Base-by-base conservation (phyloP, 2,113 vertebrate species). In the Hoplias malabaricus region DNA sequence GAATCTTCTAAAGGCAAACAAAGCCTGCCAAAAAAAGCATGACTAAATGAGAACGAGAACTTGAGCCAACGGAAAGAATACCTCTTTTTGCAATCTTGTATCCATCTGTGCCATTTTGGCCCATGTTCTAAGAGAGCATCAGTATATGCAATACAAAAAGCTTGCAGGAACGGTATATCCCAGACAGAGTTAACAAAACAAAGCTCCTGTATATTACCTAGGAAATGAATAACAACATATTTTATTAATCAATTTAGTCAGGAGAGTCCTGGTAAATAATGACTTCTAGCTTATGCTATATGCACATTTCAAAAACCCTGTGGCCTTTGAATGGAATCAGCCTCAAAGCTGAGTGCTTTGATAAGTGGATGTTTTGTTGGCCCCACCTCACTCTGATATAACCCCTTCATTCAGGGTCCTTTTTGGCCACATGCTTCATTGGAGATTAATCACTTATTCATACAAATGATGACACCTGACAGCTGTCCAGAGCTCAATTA, bases 381-480 rank as follows among this genome's bases (percentile, higher is more conserved):
- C n/a, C 38, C 21, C 29, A 31, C 9, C 29, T 27, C 40, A 23
- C 21, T 38, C 73, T 54, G 48, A 31, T 42, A 12, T 42, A 42
- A 61, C 33, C 65, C 40, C 31, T 48, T 48, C 29, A 34, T 59
- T 63, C 31, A 46, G 13, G 34, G 14, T 33, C 21, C 10, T 19
- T 43, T 53, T 42, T 31, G 42, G 59, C 68, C 23, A 16, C 31
- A 57, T 29, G 21, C 36, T 71, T 71, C 57, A 33, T 50, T 59
- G 25, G 6, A 10, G 54, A 50, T 48, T 4, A 40, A 71, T 61
- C n/a, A 53, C 50, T 43, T 21, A 59, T 46, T 50, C 27, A 21
- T n/a, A 48, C 33, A 16, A 72, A 68, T 67, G 27, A 73, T 5
- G 27, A 54, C 42, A 69, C 43, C 48, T 25, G 42, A 69, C 9